Evolutionary conservation across 2,797 vertebrate species (phyloP).

Genomic region (Sorex maritimensis): DNA sequence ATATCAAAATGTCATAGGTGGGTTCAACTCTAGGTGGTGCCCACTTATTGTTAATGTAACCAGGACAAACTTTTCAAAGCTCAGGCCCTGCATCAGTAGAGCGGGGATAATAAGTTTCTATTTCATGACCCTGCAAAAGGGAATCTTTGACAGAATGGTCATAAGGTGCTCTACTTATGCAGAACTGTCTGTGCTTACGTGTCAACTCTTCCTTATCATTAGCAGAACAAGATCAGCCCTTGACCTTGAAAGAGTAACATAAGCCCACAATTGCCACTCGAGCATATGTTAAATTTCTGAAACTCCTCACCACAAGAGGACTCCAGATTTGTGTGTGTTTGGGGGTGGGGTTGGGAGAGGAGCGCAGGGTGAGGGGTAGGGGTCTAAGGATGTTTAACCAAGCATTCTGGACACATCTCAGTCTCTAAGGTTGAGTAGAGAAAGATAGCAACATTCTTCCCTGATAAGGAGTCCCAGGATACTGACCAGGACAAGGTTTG

Average conservation of each 20-base stretch:
- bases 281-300: background rate
- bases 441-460: background rate
- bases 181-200: fast-evolving
- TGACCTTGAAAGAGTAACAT: conserved; percentile 29
- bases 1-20: background rate
- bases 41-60: background rate
- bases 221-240: background rate
- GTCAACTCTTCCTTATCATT: background rate
- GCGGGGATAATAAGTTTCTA: background rate
- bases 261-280: background rate
- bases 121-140: background rate
- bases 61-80: background rate
- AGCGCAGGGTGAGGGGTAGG: background rate
- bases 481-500: background rate
- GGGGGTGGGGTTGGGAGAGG: too few relatives aligned
- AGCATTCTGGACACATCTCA: background rate
- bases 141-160: background rate
- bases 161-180: background rate
- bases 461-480: background rate
- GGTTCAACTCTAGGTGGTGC: background rate
- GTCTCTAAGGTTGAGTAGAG: conserved; percentile 18
- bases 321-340: too few relatives aligned
- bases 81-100: conserved; percentile 2
- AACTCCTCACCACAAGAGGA: background rate
- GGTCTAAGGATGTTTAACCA: background rate